Evolutionary conservation across 2,888 invertebrate genomes (phyloP).

Genomic region (Trichogramma evanescens): DNA sequence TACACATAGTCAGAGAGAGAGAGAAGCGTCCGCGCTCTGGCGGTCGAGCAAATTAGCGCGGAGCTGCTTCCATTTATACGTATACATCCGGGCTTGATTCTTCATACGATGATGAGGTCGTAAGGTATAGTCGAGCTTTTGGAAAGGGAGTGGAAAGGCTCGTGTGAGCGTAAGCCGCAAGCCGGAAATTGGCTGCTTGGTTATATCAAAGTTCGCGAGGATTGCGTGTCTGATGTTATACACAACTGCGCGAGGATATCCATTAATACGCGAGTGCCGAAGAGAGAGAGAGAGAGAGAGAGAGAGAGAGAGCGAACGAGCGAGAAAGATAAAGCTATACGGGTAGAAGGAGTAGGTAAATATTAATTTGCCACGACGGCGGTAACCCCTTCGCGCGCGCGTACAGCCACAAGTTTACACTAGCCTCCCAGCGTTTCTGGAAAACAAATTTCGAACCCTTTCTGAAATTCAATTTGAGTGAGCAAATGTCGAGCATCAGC

Average conservation of each 20-base stretch:
- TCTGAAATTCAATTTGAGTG: conserved; percentile 24
- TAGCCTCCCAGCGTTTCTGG: conserved; percentile 21
- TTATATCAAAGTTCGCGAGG: conserved; percentile 46
- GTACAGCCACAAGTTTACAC: conserved; percentile 21
- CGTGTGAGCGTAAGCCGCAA: conserved; percentile 37
- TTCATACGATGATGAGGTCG: conserved; percentile 36
- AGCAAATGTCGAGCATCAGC: conserved; percentile 17
- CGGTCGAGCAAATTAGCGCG: conserved; percentile 20
- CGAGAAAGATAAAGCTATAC: conserved; percentile 18
- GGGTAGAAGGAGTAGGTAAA: conserved; percentile 37
- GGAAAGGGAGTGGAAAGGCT: conserved; percentile 9
- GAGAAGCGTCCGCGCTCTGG: neutral
- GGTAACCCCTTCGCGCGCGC: conserved; percentile 13
- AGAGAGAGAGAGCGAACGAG: neutral
- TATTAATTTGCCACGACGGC: conserved; percentile 43
- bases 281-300: conserved; percentile 15
- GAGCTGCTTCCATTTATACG: neutral
- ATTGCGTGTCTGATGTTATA: conserved; percentile 43
- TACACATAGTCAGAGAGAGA: neutral
- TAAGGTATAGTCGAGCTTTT: conserved; percentile 21
- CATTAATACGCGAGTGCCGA: conserved; percentile 45
- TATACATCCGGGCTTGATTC: conserved; percentile 20
- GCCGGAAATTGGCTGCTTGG: conserved; percentile 47
- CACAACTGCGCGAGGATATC: conserved; percentile 31
- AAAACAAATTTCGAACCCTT: conserved; percentile 25